phyloP scores from a whole-genome alignment of 1,140 invertebrate species.

The Charaxes varanes region DNA sequence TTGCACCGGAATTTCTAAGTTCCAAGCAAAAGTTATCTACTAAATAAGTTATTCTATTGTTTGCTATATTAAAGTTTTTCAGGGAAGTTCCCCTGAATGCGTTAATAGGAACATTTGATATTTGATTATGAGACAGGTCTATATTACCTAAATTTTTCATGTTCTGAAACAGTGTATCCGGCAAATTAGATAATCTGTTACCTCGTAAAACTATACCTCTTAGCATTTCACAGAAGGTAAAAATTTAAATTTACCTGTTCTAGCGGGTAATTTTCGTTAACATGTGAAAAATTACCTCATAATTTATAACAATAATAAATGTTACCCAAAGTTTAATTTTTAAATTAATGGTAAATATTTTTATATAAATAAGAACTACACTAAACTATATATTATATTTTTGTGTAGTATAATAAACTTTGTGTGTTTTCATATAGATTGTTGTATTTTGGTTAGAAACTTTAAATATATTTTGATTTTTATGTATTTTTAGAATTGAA shows the following conservation, averaged over 20 bases:
- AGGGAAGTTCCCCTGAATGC: conserved; percentile 37
- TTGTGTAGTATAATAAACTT: no score
- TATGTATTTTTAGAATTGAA: no score
- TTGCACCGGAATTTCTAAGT: conserved; percentile 42
- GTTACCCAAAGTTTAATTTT: not conserved
- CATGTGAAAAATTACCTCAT: not conserved
- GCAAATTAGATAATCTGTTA: conserved; percentile 40
- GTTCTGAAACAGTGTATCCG: conserved; percentile 42
- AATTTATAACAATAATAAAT: not conserved
- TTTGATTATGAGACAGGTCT: conserved; percentile 44
- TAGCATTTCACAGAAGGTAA: conserved; percentile 19
- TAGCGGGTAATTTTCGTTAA: conserved; percentile 7
- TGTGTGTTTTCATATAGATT: no score
- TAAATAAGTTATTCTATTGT: conserved; percentile 52
- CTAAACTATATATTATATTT: no score
- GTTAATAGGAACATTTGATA: conserved; percentile 37
- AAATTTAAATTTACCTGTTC: not conserved
- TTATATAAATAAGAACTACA: not conserved
- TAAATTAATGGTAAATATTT: not conserved
- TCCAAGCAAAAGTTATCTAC: conserved; percentile 51
- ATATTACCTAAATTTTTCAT: conserved; percentile 32
- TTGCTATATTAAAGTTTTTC: conserved; percentile 44
- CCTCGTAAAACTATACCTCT: conserved; percentile 35
- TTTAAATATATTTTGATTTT: no score
- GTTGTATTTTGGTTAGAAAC: no score